Base-by-base conservation (phyloP, 1,140 invertebrate genomes). In the Artemia franciscana region DNA sequence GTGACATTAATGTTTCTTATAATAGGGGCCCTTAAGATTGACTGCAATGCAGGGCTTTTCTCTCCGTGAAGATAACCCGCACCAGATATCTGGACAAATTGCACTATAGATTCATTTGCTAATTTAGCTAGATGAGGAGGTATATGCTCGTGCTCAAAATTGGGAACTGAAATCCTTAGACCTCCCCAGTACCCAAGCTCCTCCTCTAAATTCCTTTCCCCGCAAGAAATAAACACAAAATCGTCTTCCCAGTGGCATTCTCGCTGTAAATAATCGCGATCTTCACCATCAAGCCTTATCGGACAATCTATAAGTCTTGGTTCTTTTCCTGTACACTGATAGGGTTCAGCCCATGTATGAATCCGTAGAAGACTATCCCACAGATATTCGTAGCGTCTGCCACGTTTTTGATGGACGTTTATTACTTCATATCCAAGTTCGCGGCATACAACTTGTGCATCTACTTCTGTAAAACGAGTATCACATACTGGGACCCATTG, bases 401-500 rank as follows among this genome's bases (percentile, higher is more conserved):
- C 88, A 65, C 84, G 79, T 65, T 84, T 80, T 64, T 92, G 84
- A 70, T 84, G 90, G 1, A 89, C 84, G 72, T 95, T 93, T 15
- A 94, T 78, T 0, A 83, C 81, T 71, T 92, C 86, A 67, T 85
- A 84, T 18, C 91, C 91, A n/a, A 98, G 72, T 71, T 97, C 88
- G 23, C 87, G 78, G 70, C 95, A 99, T 0, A 95, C 88, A 1
- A 98, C 91, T 77, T 92, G 83, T 3, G 89, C 90, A 72, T 95
- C 95, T 69, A 89, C 77, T 71, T 94, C 88, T 0, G 89, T 94
- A 71, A 98, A 98, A 62, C 91, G 78, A 59, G 80, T 78, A 76
- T 99, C 95, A 74, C 96, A 99, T 70, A 97, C 83, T 0, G 95
- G 89, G 39, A 95, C 86, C 91, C 92, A 97, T 71, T 97, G 91